Evolutionary conservation across 92 coral and sea anemone species (phyloP), one percentile per base, ranked within the genome.

Genomic region (Metridium senile): DNA sequence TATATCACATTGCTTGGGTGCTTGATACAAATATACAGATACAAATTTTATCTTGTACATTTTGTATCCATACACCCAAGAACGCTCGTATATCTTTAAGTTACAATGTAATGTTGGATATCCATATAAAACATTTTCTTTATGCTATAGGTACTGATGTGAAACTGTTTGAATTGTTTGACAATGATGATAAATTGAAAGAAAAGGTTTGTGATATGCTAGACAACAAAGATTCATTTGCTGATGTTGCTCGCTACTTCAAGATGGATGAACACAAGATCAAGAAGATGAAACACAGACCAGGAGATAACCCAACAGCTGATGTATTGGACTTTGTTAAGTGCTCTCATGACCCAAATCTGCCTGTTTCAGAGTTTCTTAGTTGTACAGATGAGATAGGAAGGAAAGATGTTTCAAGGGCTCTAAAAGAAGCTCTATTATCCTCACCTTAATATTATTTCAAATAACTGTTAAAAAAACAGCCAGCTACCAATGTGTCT

Each of bases 401-500:
- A 20, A 73, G 77, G 23, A 73, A 23, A 0, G 77, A 73, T 73
- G 77, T 58, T 1, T 58, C 54, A 9, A 18, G 22, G 46, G 35
- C 16, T 26, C 29, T 52, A 32, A 26, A 59, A 59, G 22, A 26
- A 2, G 33, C 32, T 22, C 32, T 1, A n/a, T n/a, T n/a, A n/a
- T n/a, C n/a, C n/a, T n/a, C n/a, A n/a, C n/a, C n/a, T n/a, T n/a
- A n/a, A n/a, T n/a, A n/a, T n/a, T n/a, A n/a, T n/a, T n/a, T n/a
- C n/a, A n/a, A n/a, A n/a, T n/a, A n/a, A n/a, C n/a, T n/a, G n/a
- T n/a, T n/a, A n/a, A n/a, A n/a, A n/a, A n/a, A n/a, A n/a, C n/a
- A n/a, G n/a, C n/a, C n/a, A n/a, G n/a, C n/a, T n/a, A n/a, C n/a
- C n/a, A n/a, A n/a, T n/a, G n/a, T n/a, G n/a, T n/a, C n/a, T n/a